phyloP scores from a whole-genome alignment of 1,140 invertebrate species.

The Akabosia matsudoensis region DNA sequence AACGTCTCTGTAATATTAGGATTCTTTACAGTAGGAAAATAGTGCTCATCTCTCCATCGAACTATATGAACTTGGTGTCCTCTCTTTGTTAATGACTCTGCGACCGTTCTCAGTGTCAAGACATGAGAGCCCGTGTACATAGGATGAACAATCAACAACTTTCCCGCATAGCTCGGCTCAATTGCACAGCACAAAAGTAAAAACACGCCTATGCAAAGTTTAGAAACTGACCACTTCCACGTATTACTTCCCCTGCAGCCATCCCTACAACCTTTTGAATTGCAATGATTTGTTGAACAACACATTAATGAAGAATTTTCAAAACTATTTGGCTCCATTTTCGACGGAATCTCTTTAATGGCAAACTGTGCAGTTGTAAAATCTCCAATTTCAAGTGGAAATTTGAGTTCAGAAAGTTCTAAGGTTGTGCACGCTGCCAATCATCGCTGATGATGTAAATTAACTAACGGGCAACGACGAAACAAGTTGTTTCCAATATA shows the following conservation, averaged over 20 bases:
- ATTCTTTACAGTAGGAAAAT: slow-evolving; percentile 41
- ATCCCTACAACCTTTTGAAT: neutral
- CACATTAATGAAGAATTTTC: no score
- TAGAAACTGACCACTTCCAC: neutral
- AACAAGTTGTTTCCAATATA: neutral
- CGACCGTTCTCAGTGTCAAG: slow-evolving; percentile 42
- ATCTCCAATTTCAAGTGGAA: no score
- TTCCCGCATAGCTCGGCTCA: slow-evolving; percentile 12
- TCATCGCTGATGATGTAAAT: neutral
- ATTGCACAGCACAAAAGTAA: neutral
- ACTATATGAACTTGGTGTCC: slow-evolving; percentile 45
- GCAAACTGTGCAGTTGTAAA: neutral
- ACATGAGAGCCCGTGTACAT: slow-evolving; percentile 47
- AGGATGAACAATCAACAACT: slow-evolving; percentile 45
- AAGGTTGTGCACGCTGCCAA: no score
- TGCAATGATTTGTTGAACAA: neutral
- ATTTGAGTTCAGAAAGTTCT: no score
- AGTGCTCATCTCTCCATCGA: slow-evolving; percentile 44
- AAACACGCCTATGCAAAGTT: neutral
- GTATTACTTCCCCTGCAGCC: neutral
- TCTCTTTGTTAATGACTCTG: slow-evolving; percentile 40
- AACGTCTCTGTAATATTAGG: slow-evolving; percentile 43
- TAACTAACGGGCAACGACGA: neutral
- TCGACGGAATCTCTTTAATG: neutral
- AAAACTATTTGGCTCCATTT: neutral